phyloP scores from a whole-genome alignment of 1,140 invertebrate species.

The Drosophila ananassae region DNA sequence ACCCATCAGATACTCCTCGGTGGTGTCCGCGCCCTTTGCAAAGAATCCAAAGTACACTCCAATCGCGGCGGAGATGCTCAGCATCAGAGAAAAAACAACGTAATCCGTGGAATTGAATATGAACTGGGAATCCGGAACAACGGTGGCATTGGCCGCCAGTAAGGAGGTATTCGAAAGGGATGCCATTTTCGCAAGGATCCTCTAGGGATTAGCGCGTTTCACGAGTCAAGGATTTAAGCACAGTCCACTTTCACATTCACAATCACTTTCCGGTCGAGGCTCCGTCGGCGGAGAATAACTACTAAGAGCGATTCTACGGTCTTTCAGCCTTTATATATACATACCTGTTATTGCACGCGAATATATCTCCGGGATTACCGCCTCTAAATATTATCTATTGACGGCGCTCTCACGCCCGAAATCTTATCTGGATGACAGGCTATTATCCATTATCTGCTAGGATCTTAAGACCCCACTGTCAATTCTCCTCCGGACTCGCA shows the following conservation, averaged over 20 bases:
- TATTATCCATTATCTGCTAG: neutral
- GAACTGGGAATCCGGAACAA: constrained; percentile 40
- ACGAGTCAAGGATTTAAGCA: constrained; percentile 83
- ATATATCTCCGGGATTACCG: neutral
- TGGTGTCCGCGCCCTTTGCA: constrained; percentile 84
- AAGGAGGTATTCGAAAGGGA: constrained; percentile 40
- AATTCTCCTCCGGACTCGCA: neutral
- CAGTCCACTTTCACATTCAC: constrained; percentile 81
- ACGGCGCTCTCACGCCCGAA: constrained; percentile 26
- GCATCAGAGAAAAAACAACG: constrained; percentile 86
- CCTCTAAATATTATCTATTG: constrained; percentile 33
- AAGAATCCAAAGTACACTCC: constrained; percentile 88
- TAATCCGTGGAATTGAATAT: constrained; percentile 86
- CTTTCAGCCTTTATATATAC: constrained; percentile 41
- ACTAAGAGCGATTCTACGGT: constrained; percentile 4
- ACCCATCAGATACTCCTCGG: constrained; percentile 87
- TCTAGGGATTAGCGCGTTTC: neutral
- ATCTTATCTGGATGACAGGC: constrained; percentile 31
- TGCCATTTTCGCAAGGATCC: constrained; percentile 46
- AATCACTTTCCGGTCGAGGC: constrained; percentile 2
- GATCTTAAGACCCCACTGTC: constrained; percentile 19
- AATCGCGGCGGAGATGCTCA: constrained; percentile 87
- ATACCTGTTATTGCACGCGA: neutral
- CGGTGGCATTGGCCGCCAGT: constrained; percentile 10
- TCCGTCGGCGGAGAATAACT: constrained; percentile 19